Evolutionary conservation across 2,888 invertebrate genomes (phyloP).

Genomic region (Ennomos fuscantarius): DNA sequence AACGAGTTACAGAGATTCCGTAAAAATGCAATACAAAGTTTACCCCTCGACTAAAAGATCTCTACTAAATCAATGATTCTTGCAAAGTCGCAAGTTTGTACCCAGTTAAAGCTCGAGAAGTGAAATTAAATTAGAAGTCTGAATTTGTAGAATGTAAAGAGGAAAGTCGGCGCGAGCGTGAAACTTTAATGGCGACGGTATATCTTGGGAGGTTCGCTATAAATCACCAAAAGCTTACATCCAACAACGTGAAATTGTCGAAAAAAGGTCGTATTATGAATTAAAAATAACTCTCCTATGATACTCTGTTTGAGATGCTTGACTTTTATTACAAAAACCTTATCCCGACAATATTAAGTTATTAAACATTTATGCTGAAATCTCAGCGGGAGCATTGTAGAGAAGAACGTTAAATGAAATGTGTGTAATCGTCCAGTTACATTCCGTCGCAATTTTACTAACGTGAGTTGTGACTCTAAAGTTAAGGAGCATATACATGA

Average conservation of each 20-base stretch:
- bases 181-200: constrained; percentile 65
- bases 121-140: constrained; percentile 53
- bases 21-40: constrained; percentile 7
- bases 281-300: constrained; percentile 42
- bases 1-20: constrained; percentile 5
- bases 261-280: constrained; percentile 46
- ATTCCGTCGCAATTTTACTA: constrained; percentile 10
- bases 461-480: constrained; percentile 11
- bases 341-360: constrained; percentile 23
- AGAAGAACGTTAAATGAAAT: constrained; percentile 12
- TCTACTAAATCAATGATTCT: constrained; percentile 53
- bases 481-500: constrained; percentile 20
- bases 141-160: constrained; percentile 53
- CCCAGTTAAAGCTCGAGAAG: constrained; percentile 56
- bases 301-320: constrained; percentile 26
- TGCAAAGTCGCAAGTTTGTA: constrained; percentile 53
- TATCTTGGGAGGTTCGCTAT: constrained; percentile 53
- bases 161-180: constrained; percentile 50
- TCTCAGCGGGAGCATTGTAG: constrained; percentile 16
- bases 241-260: constrained; percentile 44
- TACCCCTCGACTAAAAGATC: constrained; percentile 32
- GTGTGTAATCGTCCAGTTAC: constrained; percentile 18
- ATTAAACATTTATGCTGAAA: constrained; percentile 18
- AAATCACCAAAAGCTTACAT: constrained; percentile 52
- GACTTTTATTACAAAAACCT: constrained; percentile 30